Evolutionary conservation across 2,113 vertebrate genomes (phyloP).

Genomic region (Clarias gariepinus): DNA sequence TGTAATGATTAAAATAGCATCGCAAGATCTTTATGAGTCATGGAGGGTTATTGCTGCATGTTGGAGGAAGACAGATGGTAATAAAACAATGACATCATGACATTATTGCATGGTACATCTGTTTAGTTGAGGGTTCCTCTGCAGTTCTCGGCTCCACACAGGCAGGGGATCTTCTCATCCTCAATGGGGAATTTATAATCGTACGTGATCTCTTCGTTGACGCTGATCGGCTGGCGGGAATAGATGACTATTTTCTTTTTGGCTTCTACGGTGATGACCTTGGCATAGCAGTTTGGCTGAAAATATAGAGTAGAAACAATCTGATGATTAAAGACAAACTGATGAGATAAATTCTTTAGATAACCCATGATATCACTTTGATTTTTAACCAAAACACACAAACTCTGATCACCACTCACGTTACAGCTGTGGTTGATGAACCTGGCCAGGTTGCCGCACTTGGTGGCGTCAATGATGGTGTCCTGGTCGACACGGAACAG

Average conservation of each 20-base stretch:
- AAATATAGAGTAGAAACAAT: slow-evolving; percentile 21
- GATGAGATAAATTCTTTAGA: neutral
- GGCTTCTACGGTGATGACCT: slow-evolving; percentile 94
- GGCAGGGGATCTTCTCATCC: slow-evolving; percentile 96
- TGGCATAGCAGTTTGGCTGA: slow-evolving; percentile 98
- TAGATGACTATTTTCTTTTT: slow-evolving; percentile 99
- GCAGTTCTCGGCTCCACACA: slow-evolving; percentile 93
- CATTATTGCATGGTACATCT: too few species aligned
- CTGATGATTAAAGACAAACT: slow-evolving; percentile 3
- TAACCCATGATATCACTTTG: neutral
- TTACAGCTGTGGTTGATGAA: slow-evolving; percentile 99
- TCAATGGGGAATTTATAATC: slow-evolving; percentile 99
- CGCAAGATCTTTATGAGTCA: neutral
- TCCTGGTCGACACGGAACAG: slow-evolving; percentile 95
- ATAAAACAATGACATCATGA: slow-evolving; percentile 30
- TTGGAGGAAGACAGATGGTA: neutral
- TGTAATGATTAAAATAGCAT: slow-evolving; percentile 4
- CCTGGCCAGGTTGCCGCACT: slow-evolving; percentile 90
- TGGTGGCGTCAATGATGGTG: slow-evolving; percentile 97
- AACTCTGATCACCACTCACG: slow-evolving; percentile 72
- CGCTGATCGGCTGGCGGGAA: slow-evolving; percentile 90
- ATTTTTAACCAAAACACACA: neutral
- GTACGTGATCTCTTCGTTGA: slow-evolving; percentile 96
- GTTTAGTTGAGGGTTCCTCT: slow-evolving; percentile 89
- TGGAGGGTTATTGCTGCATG: neutral